Conservation (phyloP, 1,140 invertebrate genomes). For the Zaprionus ornatus region DNA sequence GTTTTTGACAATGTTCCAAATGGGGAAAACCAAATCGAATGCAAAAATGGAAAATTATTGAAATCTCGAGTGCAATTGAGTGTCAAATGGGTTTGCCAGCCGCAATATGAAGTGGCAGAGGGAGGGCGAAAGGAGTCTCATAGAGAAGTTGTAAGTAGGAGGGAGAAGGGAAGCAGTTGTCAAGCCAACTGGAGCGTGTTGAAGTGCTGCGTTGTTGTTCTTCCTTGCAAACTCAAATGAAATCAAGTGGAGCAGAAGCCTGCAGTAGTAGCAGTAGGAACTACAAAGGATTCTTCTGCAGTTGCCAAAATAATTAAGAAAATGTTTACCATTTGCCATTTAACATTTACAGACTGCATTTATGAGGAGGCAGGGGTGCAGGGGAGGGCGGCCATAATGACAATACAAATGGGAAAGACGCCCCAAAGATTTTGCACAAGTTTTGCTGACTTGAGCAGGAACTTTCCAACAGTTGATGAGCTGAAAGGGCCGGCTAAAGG, state of each 20-base stretch:
- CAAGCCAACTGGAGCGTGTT: slow-evolving; percentile 47
- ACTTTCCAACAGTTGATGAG: not conserved
- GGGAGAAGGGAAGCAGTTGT: not conserved
- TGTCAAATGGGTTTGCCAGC: slow-evolving; percentile 59
- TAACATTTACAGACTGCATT: slow-evolving; percentile 33
- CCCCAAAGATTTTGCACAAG: slow-evolving; percentile 27
- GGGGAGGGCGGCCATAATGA: slow-evolving; percentile 15
- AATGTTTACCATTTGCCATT: slow-evolving; percentile 57
- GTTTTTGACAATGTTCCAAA: slow-evolving; percentile 47
- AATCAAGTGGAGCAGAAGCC: slow-evolving; percentile 30
- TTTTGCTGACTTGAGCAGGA: slow-evolving; percentile 37
- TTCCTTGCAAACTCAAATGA: slow-evolving; percentile 37
- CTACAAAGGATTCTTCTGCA: not conserved
- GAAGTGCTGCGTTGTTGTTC: slow-evolving; percentile 35
- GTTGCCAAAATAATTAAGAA: slow-evolving; percentile 74
- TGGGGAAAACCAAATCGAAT: slow-evolving; percentile 19
- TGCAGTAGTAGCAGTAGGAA: not conserved
- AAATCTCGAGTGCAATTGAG: slow-evolving; percentile 68
- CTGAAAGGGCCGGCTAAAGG: not conserved
- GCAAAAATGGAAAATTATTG: slow-evolving; percentile 60
- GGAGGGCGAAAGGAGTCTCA: not conserved
- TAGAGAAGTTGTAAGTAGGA: not conserved
- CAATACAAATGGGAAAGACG: slow-evolving; percentile 21
- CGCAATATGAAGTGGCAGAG: slow-evolving; percentile 8
- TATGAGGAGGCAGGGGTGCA: not conserved